Conservation (phyloP, 2,797 vertebrate species). For the Falco cherrug region DNA sequence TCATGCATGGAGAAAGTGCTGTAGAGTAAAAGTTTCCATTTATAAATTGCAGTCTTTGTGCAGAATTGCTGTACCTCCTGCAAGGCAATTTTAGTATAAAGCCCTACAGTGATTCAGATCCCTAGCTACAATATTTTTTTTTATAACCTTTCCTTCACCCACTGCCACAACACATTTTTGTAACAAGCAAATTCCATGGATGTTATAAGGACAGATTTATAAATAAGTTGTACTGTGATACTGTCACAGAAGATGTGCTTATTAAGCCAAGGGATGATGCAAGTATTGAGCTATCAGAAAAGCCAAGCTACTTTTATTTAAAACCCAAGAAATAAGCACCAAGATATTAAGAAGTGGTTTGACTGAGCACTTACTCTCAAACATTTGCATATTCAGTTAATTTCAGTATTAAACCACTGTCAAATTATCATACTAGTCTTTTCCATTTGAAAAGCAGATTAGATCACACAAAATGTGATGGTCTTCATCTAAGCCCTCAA, state of each 20-base stretch:
- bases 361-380: neutral
- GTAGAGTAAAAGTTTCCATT: conserved; percentile 42
- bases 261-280: neutral
- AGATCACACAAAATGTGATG: neutral
- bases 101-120: neutral
- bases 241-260: conserved; percentile 8
- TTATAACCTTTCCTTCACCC: conserved; percentile 1
- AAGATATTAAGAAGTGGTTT: neutral
- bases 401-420: neutral
- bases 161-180: conserved; percentile 17
- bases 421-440: conserved; percentile 9
- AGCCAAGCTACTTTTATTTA: neutral
- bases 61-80: conserved; percentile 41
- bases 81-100: conserved; percentile 13
- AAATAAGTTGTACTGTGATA: conserved; percentile 1
- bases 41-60: conserved; percentile 38
- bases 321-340: neutral
- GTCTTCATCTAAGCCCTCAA: neutral
- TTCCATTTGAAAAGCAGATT: neutral
- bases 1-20: conserved; percentile 20
- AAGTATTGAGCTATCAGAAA: conserved; percentile 4
- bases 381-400: neutral
- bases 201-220: conserved; percentile 21
- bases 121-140: neutral
- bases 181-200: conserved; percentile 35